Percentiles rank a stretch among this genome's conserved stretches.
These are phyloP conservation scores for Egretta garzetta DNA, from an alignment of 2,113 vertebrate genomes.

Conservation along the genomic window DNA sequence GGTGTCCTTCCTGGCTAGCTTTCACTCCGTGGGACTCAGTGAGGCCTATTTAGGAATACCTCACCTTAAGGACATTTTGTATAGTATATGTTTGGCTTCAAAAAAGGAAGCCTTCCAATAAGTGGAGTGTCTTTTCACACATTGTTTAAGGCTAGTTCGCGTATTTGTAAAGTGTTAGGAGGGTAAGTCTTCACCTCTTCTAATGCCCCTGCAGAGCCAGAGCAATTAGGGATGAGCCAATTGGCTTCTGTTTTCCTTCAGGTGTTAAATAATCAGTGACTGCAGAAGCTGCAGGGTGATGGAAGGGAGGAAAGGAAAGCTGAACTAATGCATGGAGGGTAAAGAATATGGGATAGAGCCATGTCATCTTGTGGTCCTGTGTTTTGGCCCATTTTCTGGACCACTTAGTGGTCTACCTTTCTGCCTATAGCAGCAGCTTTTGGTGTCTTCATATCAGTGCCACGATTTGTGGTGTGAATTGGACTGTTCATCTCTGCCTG, in stretches of 20 bases:
- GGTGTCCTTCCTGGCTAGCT: neutral
- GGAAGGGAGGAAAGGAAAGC: neutral
- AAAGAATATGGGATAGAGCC: neutral
- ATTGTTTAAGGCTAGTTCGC: neutral
- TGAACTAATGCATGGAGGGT: neutral
- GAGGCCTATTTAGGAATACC: neutral
- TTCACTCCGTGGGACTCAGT: neutral
- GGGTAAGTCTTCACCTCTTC: neutral
- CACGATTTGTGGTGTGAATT: neutral
- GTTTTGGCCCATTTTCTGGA: neutral
- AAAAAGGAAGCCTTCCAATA: neutral
- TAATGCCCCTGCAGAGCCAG: neutral
- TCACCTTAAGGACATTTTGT: neutral
- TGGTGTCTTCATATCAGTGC: neutral
- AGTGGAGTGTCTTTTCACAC: neutral
- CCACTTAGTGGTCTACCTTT: neutral
- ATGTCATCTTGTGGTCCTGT: neutral
- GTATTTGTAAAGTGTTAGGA: neutral
- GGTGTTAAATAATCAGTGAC: neutral
- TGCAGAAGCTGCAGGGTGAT: neutral
- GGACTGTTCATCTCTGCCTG: neutral
- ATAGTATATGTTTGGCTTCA: neutral
- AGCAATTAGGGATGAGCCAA: neutral
- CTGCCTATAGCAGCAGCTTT: neutral
- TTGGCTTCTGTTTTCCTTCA: neutral